Base-by-base conservation (phyloP, 2,113 vertebrate genomes). In the Galbula dea region DNA sequence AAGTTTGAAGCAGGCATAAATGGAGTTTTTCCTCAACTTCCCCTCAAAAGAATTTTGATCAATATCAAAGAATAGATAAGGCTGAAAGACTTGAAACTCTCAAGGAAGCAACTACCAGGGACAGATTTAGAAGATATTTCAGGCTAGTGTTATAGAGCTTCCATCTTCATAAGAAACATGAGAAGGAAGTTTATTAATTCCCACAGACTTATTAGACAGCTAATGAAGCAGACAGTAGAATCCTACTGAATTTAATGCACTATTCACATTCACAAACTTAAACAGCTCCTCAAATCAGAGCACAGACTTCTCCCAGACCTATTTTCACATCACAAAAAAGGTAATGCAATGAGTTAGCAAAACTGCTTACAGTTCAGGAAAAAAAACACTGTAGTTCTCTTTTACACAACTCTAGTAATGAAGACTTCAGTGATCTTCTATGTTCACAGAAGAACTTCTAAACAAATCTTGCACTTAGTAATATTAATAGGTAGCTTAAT, bases 311-410 rank as follows among this genome's bases (percentile, higher is more conserved):
- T 75, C 43, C 41, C 22, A 69, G 32, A 61, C 61, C 17, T 89
- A 26, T 68, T 94, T 79, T 45, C 37, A 1, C 2, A 8, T 49
- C 32, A 49, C 3, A 61, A 43, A 81, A 89, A 71, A 54, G 39
- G 48, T 67, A 30, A 54, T 46, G 22, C 54, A 86, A 81, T n/a
- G 34, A 83, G 49, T 45, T 93, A 66, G 18, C 8, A 76, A 89
- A 92, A 94, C 16, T 43, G n/a, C 3, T 12, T 37, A 7, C 2
- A 26, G 3, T 62, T 74, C 23, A 34, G 30, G 10, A 49, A 6
- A 1, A 18, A 77, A 26, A 26, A 2, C 7, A 37, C 19, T 1
- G 0, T 39, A 86, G 41, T 0, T 1, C 3, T 61, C 6, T 69
- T 89, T 45, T 23, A 62, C 11, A 62, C 9, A 73, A 77, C 39